phyloP scores from a whole-genome alignment of 2,113 vertebrate species.

The Tringa solitaria region DNA sequence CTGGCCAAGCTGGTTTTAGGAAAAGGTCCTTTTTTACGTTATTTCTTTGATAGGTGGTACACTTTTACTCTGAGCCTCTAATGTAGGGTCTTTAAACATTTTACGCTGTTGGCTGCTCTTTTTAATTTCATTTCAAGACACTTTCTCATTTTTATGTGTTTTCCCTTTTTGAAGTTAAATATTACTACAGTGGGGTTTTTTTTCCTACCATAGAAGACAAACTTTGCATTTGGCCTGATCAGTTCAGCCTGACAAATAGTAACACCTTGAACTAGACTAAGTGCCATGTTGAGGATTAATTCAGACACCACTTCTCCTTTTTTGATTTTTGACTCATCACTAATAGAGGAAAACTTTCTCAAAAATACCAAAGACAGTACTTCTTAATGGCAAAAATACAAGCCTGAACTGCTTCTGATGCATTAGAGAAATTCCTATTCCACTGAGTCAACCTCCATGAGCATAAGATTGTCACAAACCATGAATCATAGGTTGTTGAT shows the following conservation, averaged over 20 bases:
- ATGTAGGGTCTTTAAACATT: background rate
- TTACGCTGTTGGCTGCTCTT: background rate
- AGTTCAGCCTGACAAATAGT: background rate
- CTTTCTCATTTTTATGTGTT: background rate
- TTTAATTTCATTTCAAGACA: background rate
- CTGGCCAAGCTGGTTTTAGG: background rate
- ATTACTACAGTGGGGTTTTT: fast-evolving
- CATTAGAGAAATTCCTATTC: background rate
- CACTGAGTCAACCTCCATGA: background rate
- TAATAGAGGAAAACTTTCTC: background rate
- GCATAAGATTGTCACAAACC: background rate
- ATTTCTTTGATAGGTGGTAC: background rate
- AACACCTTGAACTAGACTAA: background rate
- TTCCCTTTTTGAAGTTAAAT: background rate
- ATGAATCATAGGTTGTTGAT: background rate
- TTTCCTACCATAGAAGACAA: background rate
- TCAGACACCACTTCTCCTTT: background rate
- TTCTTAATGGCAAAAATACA: background rate
- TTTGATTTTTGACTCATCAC: background rate
- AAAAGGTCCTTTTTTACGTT: background rate
- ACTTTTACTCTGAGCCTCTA: background rate
- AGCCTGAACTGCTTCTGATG: background rate
- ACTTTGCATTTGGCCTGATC: background rate
- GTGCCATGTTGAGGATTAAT: background rate
- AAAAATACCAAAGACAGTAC: background rate